phyloP scores from a whole-genome alignment of 1,140 invertebrate species.

The Lysiphlebus fabarum region DNA sequence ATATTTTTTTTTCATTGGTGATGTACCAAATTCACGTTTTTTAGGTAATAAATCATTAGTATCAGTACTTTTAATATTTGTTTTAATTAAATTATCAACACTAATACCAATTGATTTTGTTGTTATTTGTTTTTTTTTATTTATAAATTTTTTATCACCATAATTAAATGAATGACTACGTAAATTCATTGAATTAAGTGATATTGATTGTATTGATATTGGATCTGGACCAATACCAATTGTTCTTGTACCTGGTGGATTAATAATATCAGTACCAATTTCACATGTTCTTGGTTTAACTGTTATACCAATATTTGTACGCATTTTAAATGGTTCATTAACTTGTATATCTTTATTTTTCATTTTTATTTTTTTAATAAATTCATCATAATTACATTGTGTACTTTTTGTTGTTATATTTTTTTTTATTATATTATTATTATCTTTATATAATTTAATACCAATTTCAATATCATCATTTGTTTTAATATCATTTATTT shows the following conservation, averaged over 20 bases:
- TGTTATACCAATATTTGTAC: constrained; percentile 46
- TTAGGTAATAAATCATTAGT: constrained; percentile 40
- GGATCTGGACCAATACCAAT: constrained; percentile 43
- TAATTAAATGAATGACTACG: constrained; percentile 48
- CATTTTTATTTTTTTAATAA: constrained; percentile 28
- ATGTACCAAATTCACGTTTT: constrained; percentile 50
- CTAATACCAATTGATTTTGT: constrained; percentile 37
- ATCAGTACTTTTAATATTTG: constrained; percentile 39
- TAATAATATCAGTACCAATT: constrained; percentile 35
- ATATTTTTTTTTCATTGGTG: constrained; percentile 51
- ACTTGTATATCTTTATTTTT: constrained; percentile 45
- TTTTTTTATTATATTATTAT: constrained; percentile 26
- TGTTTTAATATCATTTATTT: constrained; percentile 38
- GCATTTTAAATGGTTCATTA: constrained; percentile 38
- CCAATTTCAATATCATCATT: constrained; percentile 36
- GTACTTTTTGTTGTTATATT: constrained; percentile 28
- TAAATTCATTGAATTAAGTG: constrained; percentile 43
- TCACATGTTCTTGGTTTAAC: constrained; percentile 49
- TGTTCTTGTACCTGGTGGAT: constrained; percentile 36
- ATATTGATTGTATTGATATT: constrained; percentile 30
- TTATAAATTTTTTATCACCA: constrained; percentile 42
- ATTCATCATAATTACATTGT: constrained; percentile 28
- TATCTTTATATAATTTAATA: constrained; percentile 31
- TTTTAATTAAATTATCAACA: constrained; percentile 41
- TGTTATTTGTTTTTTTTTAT: constrained; percentile 32